These are phyloP conservation scores for Zoanthus gigantus DNA, from an alignment of 92 coral and sea anemone genomes.

Conservation along the genomic window DNA sequence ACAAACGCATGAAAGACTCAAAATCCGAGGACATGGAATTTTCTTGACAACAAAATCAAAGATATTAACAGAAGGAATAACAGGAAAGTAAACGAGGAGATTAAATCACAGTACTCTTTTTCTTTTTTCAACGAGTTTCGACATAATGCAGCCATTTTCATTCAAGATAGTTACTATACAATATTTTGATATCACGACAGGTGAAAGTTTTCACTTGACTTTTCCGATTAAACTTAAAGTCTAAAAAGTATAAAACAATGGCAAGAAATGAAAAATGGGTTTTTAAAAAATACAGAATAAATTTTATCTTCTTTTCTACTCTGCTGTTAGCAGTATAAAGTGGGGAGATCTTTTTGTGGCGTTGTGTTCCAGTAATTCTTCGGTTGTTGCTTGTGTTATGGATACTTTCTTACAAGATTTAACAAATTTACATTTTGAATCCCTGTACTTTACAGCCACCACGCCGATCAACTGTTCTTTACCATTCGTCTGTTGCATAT, in stretches of 20 bases:
- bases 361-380: background rate
- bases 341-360: background rate
- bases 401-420: background rate
- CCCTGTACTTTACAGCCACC: background rate
- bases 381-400: background rate
- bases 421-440: background rate
- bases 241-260: constrained; percentile 10
- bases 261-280: background rate
- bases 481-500: background rate
- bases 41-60: no score
- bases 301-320: background rate
- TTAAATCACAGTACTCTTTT: background rate
- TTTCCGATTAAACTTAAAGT: background rate
- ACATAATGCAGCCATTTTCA: background rate
- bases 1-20: no score
- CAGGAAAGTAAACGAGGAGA: background rate
- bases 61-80: background rate
- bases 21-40: no score
- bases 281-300: background rate
- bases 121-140: background rate
- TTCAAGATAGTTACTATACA: constrained; percentile 5
- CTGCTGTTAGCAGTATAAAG: background rate
- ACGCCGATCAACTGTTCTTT: background rate
- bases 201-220: background rate
- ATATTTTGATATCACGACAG: background rate